Evolutionary conservation across 2,113 vertebrate species (phyloP), one percentile per base, ranked within the genome.

Genomic region (Trichechus manatus): DNA sequence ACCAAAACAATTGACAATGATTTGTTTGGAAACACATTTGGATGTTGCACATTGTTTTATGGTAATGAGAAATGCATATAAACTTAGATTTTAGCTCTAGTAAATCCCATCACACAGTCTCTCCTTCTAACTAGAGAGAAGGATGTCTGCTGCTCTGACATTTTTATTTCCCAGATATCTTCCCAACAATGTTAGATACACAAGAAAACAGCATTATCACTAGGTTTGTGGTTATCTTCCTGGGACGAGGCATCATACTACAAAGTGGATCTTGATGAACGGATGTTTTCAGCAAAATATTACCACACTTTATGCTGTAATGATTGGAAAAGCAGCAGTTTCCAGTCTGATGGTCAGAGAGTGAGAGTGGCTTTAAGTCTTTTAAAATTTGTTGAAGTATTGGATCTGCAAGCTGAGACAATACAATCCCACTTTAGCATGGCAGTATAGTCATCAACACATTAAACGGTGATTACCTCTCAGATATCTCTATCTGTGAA

Each of bases 381-480:
- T 97, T 93, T 82, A 94, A 96, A 97, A 87, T 74, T 64, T 96
- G 79, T 44, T 95, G 31, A 96, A 97, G 56, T 92, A 92, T 70
- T 82, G 72, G 44, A 96, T 97, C 91, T 50, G 33, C 96, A 97
- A 98, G 91, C 87, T 97, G 97, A 98, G 93, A 97, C 97, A 98
- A 98, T 90, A 47, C n/a, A 96, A 96, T 84, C 2, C 74, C 66
- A 36, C 80, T 98, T 98, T n/a, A 95, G 47, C 92, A 84, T 27
- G 87, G 96, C 80, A 19, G 87, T 64, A 92, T 9, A 64, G 91
- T 81, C 96, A 97, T 97, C 97, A 98, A 90, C 95, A 93, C 92
- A 87, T 96, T 97, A 97, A 68, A 74, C 23, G 31, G 72, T 0
- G 0, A 98, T 98, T 94, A 92, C 72, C 91, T 82, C 77, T 82